Evolutionary conservation across 2,888 invertebrate species (phyloP).

Genomic region (Cynaeus angustus): DNA sequence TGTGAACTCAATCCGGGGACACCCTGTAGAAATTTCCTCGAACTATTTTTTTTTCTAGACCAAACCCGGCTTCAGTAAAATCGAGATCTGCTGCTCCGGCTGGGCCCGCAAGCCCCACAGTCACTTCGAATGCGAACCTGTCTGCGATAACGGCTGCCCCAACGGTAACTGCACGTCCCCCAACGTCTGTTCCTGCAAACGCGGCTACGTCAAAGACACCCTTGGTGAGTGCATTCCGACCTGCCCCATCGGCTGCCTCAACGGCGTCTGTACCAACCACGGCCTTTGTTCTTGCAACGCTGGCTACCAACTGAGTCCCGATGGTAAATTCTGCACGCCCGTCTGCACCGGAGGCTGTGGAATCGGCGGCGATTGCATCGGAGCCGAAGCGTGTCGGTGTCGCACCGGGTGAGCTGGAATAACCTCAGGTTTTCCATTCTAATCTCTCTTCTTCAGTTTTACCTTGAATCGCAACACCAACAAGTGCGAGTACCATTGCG

Average conservation of each 20-base stretch:
- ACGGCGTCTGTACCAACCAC: conserved; percentile 78
- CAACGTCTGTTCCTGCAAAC: conserved; percentile 78
- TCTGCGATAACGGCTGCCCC: conserved; percentile 79
- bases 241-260: conserved; percentile 80
- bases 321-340: conserved; percentile 77
- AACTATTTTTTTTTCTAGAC: conserved; percentile 71
- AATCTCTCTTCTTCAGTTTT: conserved; percentile 68
- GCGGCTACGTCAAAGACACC: conserved; percentile 74
- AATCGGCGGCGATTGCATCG: conserved; percentile 74
- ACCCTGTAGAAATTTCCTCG: no score
- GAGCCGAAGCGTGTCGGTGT: conserved; percentile 77
- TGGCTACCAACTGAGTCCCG: conserved; percentile 74
- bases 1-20: no score
- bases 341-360: conserved; percentile 74
- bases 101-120: conserved; percentile 77
- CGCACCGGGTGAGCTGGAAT: conserved; percentile 69
- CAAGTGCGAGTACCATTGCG: conserved; percentile 67
- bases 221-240: conserved; percentile 75
- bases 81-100: conserved; percentile 83
- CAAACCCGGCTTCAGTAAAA: conserved; percentile 77
- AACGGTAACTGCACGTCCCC: conserved; percentile 82
- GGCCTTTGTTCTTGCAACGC: conserved; percentile 79
- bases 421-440: background rate
- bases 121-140: conserved; percentile 75
- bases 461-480: conserved; percentile 67